Percentiles rank a stretch among this genome's conserved stretches.
Conservation (phyloP, 1,140 invertebrate species). For the Drosophila gunungcola region DNA sequence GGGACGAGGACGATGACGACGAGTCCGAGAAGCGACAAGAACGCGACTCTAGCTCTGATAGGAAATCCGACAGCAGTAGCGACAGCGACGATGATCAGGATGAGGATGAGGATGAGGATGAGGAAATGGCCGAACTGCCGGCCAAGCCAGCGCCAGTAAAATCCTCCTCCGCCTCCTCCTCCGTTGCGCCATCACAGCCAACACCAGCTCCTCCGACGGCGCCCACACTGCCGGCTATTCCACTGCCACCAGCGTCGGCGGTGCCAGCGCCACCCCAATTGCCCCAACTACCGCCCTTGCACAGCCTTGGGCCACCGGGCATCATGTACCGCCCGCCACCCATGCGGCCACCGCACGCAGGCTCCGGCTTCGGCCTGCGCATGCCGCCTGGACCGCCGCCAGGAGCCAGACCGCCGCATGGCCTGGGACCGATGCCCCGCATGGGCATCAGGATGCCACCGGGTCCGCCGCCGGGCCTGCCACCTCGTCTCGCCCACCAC, state of each 20-base stretch:
- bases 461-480: conserved; percentile 89
- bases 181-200: conserved; percentile 7
- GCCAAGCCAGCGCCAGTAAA: conserved; percentile 26
- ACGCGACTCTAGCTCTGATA: conserved; percentile 46
- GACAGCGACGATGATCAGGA: conserved; percentile 48
- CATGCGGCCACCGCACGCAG: conserved; percentile 84
- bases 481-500: conserved; percentile 84
- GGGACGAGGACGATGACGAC: conserved; percentile 32
- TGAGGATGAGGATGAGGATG: conserved; percentile 37
- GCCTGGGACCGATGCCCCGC: conserved; percentile 86
- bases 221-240: conserved; percentile 56
- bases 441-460: conserved; percentile 86
- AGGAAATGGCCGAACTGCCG: conserved; percentile 29
- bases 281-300: conserved; percentile 71
- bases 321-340: conserved; percentile 88
- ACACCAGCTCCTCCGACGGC: conserved; percentile 49
- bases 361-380: conserved; percentile 69
- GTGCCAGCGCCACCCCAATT: conserved; percentile 70
- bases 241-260: conserved; percentile 45
- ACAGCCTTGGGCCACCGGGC: conserved; percentile 67
- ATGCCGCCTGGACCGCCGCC: conserved; percentile 89
- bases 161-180: background rate
- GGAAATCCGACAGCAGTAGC: conserved; percentile 46
- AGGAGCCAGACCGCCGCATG: conserved; percentile 87
- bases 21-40: conserved; percentile 18